Evolutionary conservation across 2,797 vertebrate genomes (phyloP), one percentile per base, ranked within the genome.

Genomic region (Enteromius afrohamiltoni): DNA sequence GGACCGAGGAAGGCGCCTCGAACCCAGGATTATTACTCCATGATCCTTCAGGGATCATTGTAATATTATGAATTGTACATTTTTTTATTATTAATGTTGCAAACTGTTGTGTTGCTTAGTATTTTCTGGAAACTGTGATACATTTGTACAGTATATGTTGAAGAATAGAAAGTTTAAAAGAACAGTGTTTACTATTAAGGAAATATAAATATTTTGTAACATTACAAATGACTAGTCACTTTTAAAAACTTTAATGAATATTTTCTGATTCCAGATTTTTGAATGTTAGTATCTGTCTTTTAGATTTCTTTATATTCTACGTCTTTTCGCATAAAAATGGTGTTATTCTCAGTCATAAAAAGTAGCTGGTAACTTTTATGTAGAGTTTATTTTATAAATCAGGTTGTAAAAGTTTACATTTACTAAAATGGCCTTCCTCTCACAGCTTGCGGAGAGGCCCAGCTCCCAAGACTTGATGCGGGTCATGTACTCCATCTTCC

Each of bases 401-500:
- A 29, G 55, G 6, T 16, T 45, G 21, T 40, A 26, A 23, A 40
- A 16, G 6, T 37, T 77, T 76, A 42, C 21, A 60, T 40, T 42
- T 21, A 13, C 1, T 29, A 80, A 31, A 69, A 3, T 55, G 0
- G 84, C n/a, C 42, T 23, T 29, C 49, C 26, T 67, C 2, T 37
- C 88, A 62, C 90, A 99, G 98, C 94, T 99, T 83, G 85, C 91
- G 79, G 87, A 86, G 76, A 94, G 86, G 76, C 89, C 92, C 14
- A 98, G 96, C 13, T 78, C 95, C 80, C 94, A 93, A 90, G 95
- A 96, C 45, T 93, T 99, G 79, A 86, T 97, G 29, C 89, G 83
- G 90, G 91, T 87, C 1, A 84, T 94, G 37, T 93, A 90, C 55
- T 94, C 95, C 0, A 86, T 98, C 51, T 84, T 96, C 74, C 95